These are phyloP conservation scores for Onthophagus taurus DNA, from an alignment of 1,140 invertebrate genomes.

Conservation along the genomic window DNA sequence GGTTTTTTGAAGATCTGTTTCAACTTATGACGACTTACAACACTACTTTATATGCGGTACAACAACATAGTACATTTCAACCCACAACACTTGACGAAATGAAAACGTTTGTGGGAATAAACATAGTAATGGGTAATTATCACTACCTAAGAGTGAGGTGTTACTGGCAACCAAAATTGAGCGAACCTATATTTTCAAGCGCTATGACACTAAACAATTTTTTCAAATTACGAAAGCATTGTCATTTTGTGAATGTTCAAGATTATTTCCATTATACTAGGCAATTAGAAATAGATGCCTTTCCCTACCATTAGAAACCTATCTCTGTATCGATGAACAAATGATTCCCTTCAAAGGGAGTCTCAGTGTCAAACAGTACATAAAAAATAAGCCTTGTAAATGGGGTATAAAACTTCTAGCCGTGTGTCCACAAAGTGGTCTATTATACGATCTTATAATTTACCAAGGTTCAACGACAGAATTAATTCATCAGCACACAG, in stretches of 20 bases:
- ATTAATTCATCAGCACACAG: slow-evolving; percentile 6
- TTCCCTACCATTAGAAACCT: slow-evolving; percentile 15
- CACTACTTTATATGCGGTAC: slow-evolving; percentile 16
- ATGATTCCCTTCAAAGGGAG: too few relatives aligned
- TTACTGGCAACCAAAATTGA: slow-evolving; percentile 13
- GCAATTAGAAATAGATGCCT: slow-evolving; percentile 23
- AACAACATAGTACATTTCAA: slow-evolving; percentile 12
- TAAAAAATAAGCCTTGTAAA: slow-evolving; percentile 17
- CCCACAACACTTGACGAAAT: slow-evolving; percentile 16
- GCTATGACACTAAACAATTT: slow-evolving; percentile 19
- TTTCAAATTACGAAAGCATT: slow-evolving; percentile 20
- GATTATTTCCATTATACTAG: slow-evolving; percentile 26
- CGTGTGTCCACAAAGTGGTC: slow-evolving; percentile 14
- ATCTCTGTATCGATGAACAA: slow-evolving; percentile 8
- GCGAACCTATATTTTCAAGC: slow-evolving; percentile 6
- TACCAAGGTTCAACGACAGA: slow-evolving; percentile 17
- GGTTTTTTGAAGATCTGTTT: too few relatives aligned
- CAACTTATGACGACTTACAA: too few relatives aligned
- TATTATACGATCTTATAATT: slow-evolving; percentile 18
- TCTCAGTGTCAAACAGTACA: slow-evolving; percentile 18
- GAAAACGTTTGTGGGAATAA: slow-evolving; percentile 16
- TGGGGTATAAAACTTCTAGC: slow-evolving; percentile 20
- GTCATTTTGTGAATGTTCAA: slow-evolving; percentile 27
- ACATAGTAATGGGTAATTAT: slow-evolving; percentile 19
- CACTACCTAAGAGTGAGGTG: slow-evolving; percentile 9